phyloP scores from a whole-genome alignment of 2,797 vertebrate genomes.

The Numenius phaeopus region DNA sequence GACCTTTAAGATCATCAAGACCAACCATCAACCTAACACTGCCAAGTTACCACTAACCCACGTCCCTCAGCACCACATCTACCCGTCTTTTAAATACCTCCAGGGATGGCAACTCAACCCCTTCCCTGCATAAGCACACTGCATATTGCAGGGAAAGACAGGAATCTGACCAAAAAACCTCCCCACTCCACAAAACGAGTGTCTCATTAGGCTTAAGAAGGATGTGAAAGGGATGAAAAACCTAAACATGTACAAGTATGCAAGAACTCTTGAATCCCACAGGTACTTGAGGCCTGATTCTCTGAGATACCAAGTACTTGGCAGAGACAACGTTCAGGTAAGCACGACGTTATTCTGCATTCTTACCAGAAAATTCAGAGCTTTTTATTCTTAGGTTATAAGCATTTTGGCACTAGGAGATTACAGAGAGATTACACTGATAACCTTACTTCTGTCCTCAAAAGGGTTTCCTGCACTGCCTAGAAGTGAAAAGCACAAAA shows the following conservation, averaged over 20 bases:
- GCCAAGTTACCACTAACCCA: background rate
- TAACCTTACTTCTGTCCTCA: background rate
- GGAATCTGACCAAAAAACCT: background rate
- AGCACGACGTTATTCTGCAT: background rate
- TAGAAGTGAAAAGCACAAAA: background rate
- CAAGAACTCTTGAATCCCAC: background rate
- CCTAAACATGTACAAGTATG: rapidly evolving
- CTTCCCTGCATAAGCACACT: background rate
- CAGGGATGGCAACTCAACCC: background rate
- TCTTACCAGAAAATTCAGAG: background rate
- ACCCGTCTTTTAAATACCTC: background rate
- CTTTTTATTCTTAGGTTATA: background rate
- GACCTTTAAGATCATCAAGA: background rate
- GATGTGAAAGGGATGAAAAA: background rate
- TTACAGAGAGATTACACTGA: background rate
- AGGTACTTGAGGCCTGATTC: background rate
- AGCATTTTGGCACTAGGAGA: background rate
- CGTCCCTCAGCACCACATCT: background rate
- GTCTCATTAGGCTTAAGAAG: background rate
- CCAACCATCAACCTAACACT: background rate
- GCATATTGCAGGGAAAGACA: background rate
- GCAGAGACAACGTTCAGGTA: background rate
- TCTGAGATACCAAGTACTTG: background rate
- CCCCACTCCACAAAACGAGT: background rate
- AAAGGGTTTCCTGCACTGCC: background rate